Conservation (phyloP, 2,113 vertebrate species). For the Lamprologus callipterus region DNA sequence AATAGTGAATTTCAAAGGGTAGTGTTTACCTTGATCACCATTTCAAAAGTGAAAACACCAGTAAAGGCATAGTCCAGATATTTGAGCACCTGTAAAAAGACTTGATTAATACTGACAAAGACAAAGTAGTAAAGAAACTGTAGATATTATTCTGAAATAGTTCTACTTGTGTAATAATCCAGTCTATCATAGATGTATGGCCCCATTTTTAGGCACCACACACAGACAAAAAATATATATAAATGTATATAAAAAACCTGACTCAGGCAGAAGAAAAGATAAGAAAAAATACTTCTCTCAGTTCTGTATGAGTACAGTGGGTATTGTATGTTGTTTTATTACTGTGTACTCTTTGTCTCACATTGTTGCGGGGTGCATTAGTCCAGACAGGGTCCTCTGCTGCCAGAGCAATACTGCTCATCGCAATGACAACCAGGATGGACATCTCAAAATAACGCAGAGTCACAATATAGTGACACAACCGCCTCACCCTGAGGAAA, state of each 20-base stretch:
- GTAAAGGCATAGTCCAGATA: constrained; percentile 98
- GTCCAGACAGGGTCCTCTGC: constrained; percentile 92
- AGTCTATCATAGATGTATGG: background rate
- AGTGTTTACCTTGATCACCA: constrained; percentile 93
- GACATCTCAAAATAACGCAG: constrained; percentile 96
- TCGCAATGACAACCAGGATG: constrained; percentile 89
- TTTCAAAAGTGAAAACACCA: constrained; percentile 97
- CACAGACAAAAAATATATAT: background rate
- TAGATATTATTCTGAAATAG: background rate
- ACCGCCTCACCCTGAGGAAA: constrained; percentile 79
- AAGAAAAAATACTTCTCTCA: background rate
- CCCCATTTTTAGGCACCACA: background rate
- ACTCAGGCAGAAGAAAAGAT: background rate
- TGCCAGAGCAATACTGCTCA: constrained; percentile 95
- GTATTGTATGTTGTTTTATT: background rate
- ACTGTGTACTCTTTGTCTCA: constrained; percentile 56
- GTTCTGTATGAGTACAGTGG: background rate
- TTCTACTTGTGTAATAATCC: background rate
- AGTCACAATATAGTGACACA: constrained; percentile 92
- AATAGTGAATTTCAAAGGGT: background rate
- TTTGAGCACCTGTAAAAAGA: constrained; percentile 80
- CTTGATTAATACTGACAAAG: background rate
- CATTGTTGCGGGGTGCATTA: constrained; percentile 84
- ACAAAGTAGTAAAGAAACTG: background rate
- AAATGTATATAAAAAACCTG: background rate